A percentile compares a stretch with the other conserved stretches of the same genome.
Conservation (phyloP, 2,797 vertebrate genomes). For the Acanthopagrus latus region DNA sequence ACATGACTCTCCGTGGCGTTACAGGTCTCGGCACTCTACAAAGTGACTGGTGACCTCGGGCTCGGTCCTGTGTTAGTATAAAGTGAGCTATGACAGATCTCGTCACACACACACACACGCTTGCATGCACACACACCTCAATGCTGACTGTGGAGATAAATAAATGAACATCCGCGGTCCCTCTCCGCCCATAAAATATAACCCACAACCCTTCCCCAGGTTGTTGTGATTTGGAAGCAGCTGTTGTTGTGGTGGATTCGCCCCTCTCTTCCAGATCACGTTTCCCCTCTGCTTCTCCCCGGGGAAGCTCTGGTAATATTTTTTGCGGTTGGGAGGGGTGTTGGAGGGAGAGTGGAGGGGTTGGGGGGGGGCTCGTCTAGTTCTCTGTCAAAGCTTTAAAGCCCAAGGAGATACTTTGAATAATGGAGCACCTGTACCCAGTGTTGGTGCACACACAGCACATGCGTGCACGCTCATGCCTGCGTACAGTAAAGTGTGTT, state of each 20-base stretch:
- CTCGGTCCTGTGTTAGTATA: slow-evolving; percentile 57
- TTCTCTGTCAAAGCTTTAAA: slow-evolving; percentile 80
- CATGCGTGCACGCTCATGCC: slow-evolving; percentile 38
- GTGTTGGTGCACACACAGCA: slow-evolving; percentile 39
- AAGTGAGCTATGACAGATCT: slow-evolving; percentile 68
- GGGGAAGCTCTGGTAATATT: slow-evolving; percentile 82
- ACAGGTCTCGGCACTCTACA: slow-evolving; percentile 42
- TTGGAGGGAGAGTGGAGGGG: slow-evolving; percentile 30
- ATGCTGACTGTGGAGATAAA: slow-evolving; percentile 82
- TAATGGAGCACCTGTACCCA: slow-evolving; percentile 80
- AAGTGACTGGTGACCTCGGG: slow-evolving; percentile 60
- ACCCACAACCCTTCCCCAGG: slow-evolving; percentile 84
- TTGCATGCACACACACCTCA: slow-evolving; percentile 56
- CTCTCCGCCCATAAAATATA: slow-evolving; percentile 85
- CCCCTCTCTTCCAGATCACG: slow-evolving; percentile 84
- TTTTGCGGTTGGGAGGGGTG: slow-evolving; percentile 69
- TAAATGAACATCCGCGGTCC: slow-evolving; percentile 84
- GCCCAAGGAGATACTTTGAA: slow-evolving; percentile 82
- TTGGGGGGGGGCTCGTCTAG: slow-evolving; percentile 65
- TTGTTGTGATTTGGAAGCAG: slow-evolving; percentile 88
- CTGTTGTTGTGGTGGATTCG: slow-evolving; percentile 86
- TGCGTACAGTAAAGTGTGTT: slow-evolving; percentile 25
- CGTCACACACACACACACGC: slow-evolving; percentile 21
- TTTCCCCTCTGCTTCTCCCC: slow-evolving; percentile 79
- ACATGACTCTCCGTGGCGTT: slow-evolving; percentile 36